Evolutionary conservation across 2,113 vertebrate genomes (phyloP), one percentile per base, ranked within the genome.

Genomic region (Neogobius melanostomus): DNA sequence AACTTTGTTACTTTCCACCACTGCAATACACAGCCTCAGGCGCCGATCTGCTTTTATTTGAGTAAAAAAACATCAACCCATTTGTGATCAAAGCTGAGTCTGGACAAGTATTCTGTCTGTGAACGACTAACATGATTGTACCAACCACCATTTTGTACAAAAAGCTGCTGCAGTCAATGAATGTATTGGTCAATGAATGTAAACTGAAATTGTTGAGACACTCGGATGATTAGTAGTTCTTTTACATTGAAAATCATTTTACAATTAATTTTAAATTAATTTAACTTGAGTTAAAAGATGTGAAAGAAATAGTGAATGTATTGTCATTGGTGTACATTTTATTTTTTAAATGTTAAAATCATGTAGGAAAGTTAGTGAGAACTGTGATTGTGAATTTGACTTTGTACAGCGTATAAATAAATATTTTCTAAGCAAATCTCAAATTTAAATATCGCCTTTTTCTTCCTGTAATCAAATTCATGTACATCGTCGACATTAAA

Each of bases 381-480:
- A 45, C 60, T 69, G 54, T 81, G 71, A 83, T 79, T 79, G 68
- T 80, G 57, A 69, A 78, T 76, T 66, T 81, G 77, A 71, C 76
- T 85, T 83, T 89, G 87, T 90, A 91, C 89, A 91, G 84, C 89
- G 87, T 87, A 88, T 44, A 84, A 91, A 91, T 90, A 88, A 86
- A 90, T 90, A 83, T 91, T 90, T 91, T 91, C 86, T 87, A 86
- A 87, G 84, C 87, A 89, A 88, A 62, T 52, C 46, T 36, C 3
- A 47, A 57, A 49, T 16, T 61, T 11, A 36, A 36, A 12, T 0
- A 12, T 51, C 16, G 12, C 36, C 59, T 1, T 42, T 71, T 54
- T 71, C 62, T 56, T 46, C 6, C 64, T 66, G 44, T 44, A 11
- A 2, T 48, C 17, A 1, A 16, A 17, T 17, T 42, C 11, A 21